Evolutionary conservation across 2,888 invertebrate species (phyloP), one percentile per base, ranked within the genome.

Genomic region (Nomada lathburiana): DNA sequence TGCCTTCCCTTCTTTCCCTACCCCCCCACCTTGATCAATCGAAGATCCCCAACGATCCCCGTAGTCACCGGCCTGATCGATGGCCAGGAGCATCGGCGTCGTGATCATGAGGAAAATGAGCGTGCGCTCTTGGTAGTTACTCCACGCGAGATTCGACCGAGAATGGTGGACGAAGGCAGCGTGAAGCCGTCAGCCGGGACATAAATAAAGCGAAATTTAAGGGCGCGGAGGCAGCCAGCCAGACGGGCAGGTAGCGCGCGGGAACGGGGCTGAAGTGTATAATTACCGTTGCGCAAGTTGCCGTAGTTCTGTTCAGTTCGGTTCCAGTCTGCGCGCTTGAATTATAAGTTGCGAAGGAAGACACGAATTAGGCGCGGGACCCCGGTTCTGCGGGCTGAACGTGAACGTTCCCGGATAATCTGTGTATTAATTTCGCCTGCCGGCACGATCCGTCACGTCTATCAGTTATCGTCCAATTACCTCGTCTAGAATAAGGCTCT

Each of bases 301-400:
- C 89, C 91, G 88, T 91, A 90, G 91, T 90, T 90, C 90, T 91
- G 90, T 90, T 90, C 91, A 90, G 90, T 92, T 93, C 91, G 92
- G 94, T 94, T 94, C 93, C 94, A 93, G 93, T 93, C 93, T 92
- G 91, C 93, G 93, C 89, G 93, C 91, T 93, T 93, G 93, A 94
- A 94, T 94, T 93, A 94, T 93, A 93, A 93, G 93, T 93, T 93
- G 91, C 92, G 87, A 92, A 93, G 93, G 93, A 93, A 93, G 93
- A 92, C 91, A 92, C 92, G 92, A 93, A 93, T 93, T 93, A 93
- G 92, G 91, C 92, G 88, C 86, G 86, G 85, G 82, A 74, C 77
- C 81, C 62, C 64, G 55, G 73, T 65, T 67, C 84, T 72, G 60
- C 67, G 59, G 70, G 57, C 73, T 64, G 75, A 75, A 80, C 55